These are phyloP conservation scores for Montifringilla adamsi DNA, from an alignment of 2,113 vertebrate genomes.

Conservation along the genomic window DNA sequence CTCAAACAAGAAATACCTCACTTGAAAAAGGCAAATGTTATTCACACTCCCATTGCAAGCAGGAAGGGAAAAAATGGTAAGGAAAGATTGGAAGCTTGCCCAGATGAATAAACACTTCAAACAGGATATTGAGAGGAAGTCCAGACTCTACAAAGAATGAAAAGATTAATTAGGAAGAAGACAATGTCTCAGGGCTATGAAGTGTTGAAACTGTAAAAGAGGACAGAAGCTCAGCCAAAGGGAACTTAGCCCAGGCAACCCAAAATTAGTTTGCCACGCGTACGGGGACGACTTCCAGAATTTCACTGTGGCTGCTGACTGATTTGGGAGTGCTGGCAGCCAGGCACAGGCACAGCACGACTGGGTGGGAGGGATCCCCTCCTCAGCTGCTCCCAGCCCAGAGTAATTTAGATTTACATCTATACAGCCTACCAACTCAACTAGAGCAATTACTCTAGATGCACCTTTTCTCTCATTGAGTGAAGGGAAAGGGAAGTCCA, in stretches of 20 bases:
- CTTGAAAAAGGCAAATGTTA: not conserved
- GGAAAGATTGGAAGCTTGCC: not conserved
- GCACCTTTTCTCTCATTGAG: not conserved
- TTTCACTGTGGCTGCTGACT: not conserved
- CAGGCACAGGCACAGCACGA: accelerated
- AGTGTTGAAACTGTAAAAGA: not conserved
- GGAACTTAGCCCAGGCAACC: not conserved
- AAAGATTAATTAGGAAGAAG: slow-evolving; percentile 8
- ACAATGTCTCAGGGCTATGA: not conserved
- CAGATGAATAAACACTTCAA: not conserved
- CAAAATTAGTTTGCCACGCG: not conserved
- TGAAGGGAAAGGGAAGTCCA: not conserved
- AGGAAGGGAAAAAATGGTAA: not conserved
- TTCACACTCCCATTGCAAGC: not conserved
- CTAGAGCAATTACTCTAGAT: not conserved
- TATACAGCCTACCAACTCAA: not conserved
- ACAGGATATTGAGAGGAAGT: slow-evolving; percentile 1
- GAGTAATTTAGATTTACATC: not conserved
- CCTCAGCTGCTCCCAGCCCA: not conserved
- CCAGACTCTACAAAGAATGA: not conserved
- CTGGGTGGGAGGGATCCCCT: not conserved
- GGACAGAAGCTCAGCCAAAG: not conserved
- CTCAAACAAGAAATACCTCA: not conserved
- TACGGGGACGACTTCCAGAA: accelerated
- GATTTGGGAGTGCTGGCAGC: not conserved